These are phyloP conservation scores for Disparrhopalites patrizii DNA, from an alignment of 2,888 invertebrate genomes.

Conservation along the genomic window DNA sequence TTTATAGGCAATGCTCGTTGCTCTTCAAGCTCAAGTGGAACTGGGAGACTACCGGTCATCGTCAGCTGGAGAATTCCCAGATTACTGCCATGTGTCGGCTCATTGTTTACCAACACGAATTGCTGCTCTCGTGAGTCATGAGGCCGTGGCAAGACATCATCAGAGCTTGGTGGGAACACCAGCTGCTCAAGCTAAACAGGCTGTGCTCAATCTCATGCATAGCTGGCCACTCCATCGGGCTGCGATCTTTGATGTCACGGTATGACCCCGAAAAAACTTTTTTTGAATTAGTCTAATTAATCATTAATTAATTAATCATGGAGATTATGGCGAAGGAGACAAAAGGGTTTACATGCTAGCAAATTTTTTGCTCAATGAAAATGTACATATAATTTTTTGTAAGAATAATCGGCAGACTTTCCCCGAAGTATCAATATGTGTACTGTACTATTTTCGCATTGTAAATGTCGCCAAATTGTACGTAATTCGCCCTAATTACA, in stretches of 20 bases:
- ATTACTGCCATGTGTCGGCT: conserved; percentile 66
- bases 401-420: too few relatives aligned
- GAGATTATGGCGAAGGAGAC: too few relatives aligned
- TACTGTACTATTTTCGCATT: too few relatives aligned
- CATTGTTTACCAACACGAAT: conserved; percentile 80
- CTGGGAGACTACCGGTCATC: conserved; percentile 68
- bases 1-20: conserved; percentile 82
- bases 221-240: conserved; percentile 91
- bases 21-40: conserved; percentile 88
- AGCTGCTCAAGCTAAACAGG: conserved; percentile 77
- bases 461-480: too few relatives aligned
- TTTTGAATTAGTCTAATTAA: too few relatives aligned
- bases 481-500: too few relatives aligned
- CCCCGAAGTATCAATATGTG: too few relatives aligned
- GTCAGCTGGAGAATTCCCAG: conserved; percentile 58
- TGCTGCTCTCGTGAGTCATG: conserved; percentile 70
- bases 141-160: conserved; percentile 85
- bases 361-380: too few relatives aligned
- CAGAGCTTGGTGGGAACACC: conserved; percentile 83
- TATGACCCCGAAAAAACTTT: too few relatives aligned
- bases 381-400: too few relatives aligned
- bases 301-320: too few relatives aligned
- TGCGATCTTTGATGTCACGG: conserved; percentile 83
- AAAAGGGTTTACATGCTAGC: too few relatives aligned
- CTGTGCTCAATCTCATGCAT: conserved; percentile 85